Evolutionary conservation across 2,888 invertebrate genomes (phyloP), one percentile per base, ranked within the genome.

Genomic region (Teleogryllus oceanicus): DNA sequence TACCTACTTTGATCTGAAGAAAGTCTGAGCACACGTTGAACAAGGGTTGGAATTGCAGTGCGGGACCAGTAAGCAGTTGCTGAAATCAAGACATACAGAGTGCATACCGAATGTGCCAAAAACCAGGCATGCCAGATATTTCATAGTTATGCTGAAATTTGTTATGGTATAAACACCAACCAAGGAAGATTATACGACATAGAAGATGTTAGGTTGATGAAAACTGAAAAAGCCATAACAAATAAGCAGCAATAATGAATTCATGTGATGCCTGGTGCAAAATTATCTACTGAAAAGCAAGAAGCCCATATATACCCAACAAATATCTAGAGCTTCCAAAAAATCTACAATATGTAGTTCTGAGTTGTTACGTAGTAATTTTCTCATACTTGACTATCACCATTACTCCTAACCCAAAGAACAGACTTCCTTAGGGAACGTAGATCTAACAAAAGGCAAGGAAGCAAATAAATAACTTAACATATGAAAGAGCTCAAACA

Each of bases 21-120:
- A 76, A 79, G 79, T 79, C 79, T 79, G 79, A 79, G 79, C 76
- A 79, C 77, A 62, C 79, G 79, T 76, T 79, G 79, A 50, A 79
- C 76, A 76, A 79, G 79, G 51, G 79, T 62, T n/a, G 79, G 79
- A 75, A 79, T 79, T 76, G 79, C 79, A 20, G 79, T 79, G 62
- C 79, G 76, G 77, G 79, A 79, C 79, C 79, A 79, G 76, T 76
- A 50, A 62, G 79, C 79, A 77, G 79, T 79, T 75, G 79, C 79
- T 79, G 79, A 24, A 79, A 79, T 62, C 62, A 62, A 62, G 62
- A 62, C 62, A 62, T 62, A 79, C 79, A 76, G 49, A 77, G 24
- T 62, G 20, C 51, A 37, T 76, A 74, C 78, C 10, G 62, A 75
- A n/a, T 62, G 62, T 62, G 62, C 62, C 62, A 62, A 62, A 62